Percentiles rank a stretch among this genome's conserved stretches.
These are phyloP conservation scores for Cartodere bifasciata DNA, from an alignment of 2,888 invertebrate species.

Conservation along the genomic window DNA sequence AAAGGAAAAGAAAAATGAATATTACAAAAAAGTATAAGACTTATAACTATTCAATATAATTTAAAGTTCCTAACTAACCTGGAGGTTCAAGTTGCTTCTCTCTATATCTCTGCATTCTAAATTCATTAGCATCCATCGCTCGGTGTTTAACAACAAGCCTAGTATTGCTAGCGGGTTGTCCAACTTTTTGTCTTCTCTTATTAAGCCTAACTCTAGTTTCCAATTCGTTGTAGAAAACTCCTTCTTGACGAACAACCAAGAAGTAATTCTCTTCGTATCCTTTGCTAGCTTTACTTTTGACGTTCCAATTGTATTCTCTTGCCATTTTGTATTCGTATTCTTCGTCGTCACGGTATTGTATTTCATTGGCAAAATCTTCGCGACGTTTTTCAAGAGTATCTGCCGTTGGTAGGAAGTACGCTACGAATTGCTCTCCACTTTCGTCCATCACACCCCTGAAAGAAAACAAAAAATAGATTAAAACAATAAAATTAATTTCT, in stretches of 20 bases:
- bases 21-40: not conserved
- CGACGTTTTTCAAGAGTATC: conserved; percentile 83
- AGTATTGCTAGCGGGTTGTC: conserved; percentile 55
- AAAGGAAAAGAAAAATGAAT: not conserved
- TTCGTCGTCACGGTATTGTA: conserved; percentile 78
- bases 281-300: conserved; percentile 71
- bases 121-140: conserved; percentile 71
- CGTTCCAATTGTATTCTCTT: conserved; percentile 98
- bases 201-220: conserved; percentile 91
- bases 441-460: conserved; percentile 96
- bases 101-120: conserved; percentile 72
- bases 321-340: conserved; percentile 97
- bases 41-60: not conserved
- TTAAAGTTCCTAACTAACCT: conserved; percentile 31
- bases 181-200: conserved; percentile 73
- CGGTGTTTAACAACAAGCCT: conserved; percentile 82
- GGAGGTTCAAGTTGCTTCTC: conserved; percentile 83
- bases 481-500: not conserved
- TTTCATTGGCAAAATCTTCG: conserved; percentile 59
- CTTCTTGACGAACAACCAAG: conserved; percentile 80
- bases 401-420: conserved; percentile 93
- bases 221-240: conserved; percentile 88
- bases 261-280: conserved; percentile 96
- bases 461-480: conserved; percentile 16
- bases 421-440: conserved; percentile 97